Evolutionary conservation across 2,797 vertebrate genomes (phyloP), one percentile per base, ranked within the genome.

Genomic region (Liparis tanakae): DNA sequence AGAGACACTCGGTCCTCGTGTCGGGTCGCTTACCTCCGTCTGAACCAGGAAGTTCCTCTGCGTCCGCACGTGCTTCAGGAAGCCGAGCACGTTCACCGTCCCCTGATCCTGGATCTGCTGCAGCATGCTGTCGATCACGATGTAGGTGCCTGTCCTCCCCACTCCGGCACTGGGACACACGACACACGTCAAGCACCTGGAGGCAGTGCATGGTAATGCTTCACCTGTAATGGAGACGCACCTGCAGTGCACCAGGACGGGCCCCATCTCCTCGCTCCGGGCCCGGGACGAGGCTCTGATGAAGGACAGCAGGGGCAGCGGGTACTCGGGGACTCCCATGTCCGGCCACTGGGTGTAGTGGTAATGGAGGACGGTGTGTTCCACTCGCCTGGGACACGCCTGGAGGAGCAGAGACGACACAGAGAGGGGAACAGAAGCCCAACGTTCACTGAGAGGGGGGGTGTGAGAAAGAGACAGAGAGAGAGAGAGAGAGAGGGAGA

Each of bases 321-420:
- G 94, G 76, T 98, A 98, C 14, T 99, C 97, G 0, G 98, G 98
- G 70, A 98, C 97, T 0, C 98, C 98, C 98, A 99, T 99, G 88
- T 99, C 98, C 0, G 98, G 98, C 98, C 98, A 99, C 92, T 99
- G 97, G 13, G 98, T 99, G 80, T 99, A 99, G 87, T 99, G 98
- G 88, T 95, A 99, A 67, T 99, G 98, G 1, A 94, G 93, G 59
- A 99, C 94, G 1, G 95, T 72, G 36, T 96, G 96, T 59, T 98
- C 98, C 83, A 62, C 94, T 76, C 91, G 94, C 90, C 95, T 97
- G 81, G 96, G 96, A 69, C 96, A 96, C 3, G 91, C 94, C 97
- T 98, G 82, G 1, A 83, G 85, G 37, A 55, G 3, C 53, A 55
- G 53, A 55, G 9, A 72, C 30, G 6, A 1, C 15, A 33, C 56